These are phyloP conservation scores for Dynastes grantii DNA, from an alignment of 2,888 invertebrate genomes.

Conservation along the genomic window DNA sequence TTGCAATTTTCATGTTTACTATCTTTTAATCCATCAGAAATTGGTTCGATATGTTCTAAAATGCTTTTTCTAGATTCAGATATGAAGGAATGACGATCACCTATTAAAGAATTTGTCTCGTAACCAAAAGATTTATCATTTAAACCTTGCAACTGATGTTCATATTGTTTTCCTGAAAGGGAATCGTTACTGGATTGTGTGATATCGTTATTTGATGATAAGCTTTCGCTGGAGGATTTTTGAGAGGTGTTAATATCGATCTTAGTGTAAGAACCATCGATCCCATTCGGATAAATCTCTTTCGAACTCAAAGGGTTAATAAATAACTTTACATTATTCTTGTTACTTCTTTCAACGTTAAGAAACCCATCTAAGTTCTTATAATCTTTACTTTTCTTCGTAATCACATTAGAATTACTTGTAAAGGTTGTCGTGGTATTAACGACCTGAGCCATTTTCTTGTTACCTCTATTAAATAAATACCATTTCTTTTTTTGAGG, in stretches of 20 bases:
- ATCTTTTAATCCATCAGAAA: constrained; percentile 66
- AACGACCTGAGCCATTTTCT: constrained; percentile 63
- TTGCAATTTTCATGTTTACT: constrained; percentile 30
- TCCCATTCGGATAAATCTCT: constrained; percentile 68
- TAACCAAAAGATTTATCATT: constrained; percentile 65
- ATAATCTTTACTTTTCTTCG: constrained; percentile 68
- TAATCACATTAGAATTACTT: constrained; percentile 66
- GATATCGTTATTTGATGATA: constrained; percentile 64
- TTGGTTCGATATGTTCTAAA: constrained; percentile 68
- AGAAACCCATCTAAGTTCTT: constrained; percentile 61
- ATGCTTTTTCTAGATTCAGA: constrained; percentile 54
- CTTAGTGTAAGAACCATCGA: constrained; percentile 68
- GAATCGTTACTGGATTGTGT: constrained; percentile 63
- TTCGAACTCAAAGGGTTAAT: constrained; percentile 69
- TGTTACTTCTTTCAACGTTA: constrained; percentile 56
- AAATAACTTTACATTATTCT: constrained; percentile 68
- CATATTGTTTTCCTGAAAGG: constrained; percentile 55
- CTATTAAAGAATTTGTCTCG: constrained; percentile 58
- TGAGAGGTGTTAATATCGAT: constrained; percentile 61
- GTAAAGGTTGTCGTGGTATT: constrained; percentile 68
- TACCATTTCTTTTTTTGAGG: constrained; percentile 68
- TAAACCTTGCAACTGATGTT: constrained; percentile 52
- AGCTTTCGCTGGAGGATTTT: constrained; percentile 66
- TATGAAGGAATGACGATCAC: constrained; percentile 2
- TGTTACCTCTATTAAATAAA: constrained; percentile 66